Base-by-base conservation (phyloP, 2,888 invertebrate species). In the Drosophila atripex region DNA sequence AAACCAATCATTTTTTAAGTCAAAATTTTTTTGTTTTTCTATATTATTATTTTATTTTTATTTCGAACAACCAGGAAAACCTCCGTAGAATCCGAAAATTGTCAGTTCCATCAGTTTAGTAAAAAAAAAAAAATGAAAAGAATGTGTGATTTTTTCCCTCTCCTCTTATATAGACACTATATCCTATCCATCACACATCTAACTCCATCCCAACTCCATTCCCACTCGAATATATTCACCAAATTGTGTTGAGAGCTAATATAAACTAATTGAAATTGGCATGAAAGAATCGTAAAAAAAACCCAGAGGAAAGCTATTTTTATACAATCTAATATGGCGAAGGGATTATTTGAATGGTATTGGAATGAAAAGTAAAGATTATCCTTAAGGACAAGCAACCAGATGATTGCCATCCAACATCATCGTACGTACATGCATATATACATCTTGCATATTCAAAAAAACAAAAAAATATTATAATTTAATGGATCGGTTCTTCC, bases 281-380 rank as follows among this genome's bases (percentile, higher is more conserved):
- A 75, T 86, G 87, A 86, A 14, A 49, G 66, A 72, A 35, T 72
- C 73, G 63, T 77, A 32, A 73, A 49, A 51, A 32, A 18, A 1
- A 28, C 32, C 32, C 32, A 32, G 38, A 38, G 64, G 68, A 57
- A 74, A 82, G 82, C 59, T 82, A 82, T 82, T 82, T 82, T 82
- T 82, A 50, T 87, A 82, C 61, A 78, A 72, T 59, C 72, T 47
- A 60, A 74, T 46, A 77, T 71, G 83, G 75, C 49, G 69, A 60
- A 49, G 88, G 75, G 82, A 71, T 85, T 70, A 85, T 63, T 58
- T 71, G 77, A 63, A 75, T 56, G 83, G 82, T 73, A 82, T 85
- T 75, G 83, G 82, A 75, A 58, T 85, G 88, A 70, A 47, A 65
- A 8, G 73, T 55, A 69, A 56, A 47, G 87, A 78, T 74, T 74